These are phyloP conservation scores for Hemibagrus wyckioides DNA, from an alignment of 2,113 vertebrate genomes.

Conservation along the genomic window DNA sequence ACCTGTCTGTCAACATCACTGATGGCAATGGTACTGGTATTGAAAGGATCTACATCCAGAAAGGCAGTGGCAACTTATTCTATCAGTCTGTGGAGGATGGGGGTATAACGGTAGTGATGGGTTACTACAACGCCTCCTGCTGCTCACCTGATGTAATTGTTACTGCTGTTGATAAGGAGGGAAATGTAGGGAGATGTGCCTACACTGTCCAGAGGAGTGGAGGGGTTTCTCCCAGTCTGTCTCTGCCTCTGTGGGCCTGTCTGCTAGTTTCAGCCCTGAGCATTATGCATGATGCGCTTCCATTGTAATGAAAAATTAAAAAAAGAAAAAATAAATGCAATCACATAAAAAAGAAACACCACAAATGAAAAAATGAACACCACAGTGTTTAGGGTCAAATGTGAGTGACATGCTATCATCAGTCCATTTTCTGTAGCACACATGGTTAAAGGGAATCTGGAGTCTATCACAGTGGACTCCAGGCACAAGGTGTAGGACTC, in stretches of 20 bases:
- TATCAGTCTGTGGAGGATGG: conserved; percentile 12
- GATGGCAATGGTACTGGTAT: conserved; percentile 68
- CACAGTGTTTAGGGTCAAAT: no score
- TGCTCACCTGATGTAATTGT: conserved; percentile 68
- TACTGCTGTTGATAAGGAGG: conserved; percentile 64
- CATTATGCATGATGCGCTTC: background rate
- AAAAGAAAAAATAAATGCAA: no score
- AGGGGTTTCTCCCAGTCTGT: conserved; percentile 44
- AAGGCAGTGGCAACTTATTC: conserved; percentile 60
- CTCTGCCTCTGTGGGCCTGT: conserved; percentile 59
- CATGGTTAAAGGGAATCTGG: no score
- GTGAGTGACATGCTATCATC: background rate
- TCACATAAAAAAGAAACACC: no score
- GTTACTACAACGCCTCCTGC: conserved; percentile 66
- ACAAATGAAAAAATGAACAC: no score
- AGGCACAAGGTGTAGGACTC: no score
- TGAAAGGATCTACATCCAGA: conserved; percentile 46
- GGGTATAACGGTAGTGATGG: conserved; percentile 13
- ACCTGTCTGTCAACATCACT: conserved; percentile 63
- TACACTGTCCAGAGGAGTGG: conserved; percentile 57
- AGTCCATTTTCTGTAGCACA: no score
- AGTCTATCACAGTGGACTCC: no score
- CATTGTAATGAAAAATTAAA: background rate
- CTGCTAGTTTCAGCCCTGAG: conserved; percentile 54
- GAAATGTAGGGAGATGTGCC: conserved; percentile 71